phyloP scores from a whole-genome alignment of 2,113 vertebrate species.

The Suricata suricatta region DNA sequence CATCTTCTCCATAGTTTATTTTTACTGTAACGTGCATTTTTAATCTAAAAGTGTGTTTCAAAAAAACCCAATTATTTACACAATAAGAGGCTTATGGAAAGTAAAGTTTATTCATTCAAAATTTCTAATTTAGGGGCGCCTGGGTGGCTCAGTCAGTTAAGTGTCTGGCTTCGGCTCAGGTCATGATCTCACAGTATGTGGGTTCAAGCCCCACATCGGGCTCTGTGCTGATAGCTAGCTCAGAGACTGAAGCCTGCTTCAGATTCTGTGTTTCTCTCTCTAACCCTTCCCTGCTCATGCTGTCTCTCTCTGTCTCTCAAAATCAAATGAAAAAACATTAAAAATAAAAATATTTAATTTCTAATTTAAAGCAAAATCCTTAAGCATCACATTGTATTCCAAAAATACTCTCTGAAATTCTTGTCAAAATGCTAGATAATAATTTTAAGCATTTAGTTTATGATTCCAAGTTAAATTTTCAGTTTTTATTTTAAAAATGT shows the following conservation, averaged over 20 bases:
- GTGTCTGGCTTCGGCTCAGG: too few species aligned
- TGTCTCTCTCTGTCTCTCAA: too few species aligned
- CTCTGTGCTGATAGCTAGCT: too few species aligned
- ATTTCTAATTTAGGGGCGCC: too few species aligned
- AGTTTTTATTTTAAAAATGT: neutral
- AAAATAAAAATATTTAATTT: neutral
- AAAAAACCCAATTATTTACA: neutral
- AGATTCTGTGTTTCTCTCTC: too few species aligned
- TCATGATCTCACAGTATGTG: too few species aligned
- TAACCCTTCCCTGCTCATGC: too few species aligned
- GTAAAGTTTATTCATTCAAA: neutral
- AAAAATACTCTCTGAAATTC: conserved; percentile 8
- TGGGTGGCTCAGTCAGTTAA: too few species aligned
- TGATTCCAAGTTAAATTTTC: conserved; percentile 42
- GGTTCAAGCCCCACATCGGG: too few species aligned
- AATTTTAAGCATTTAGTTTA: conserved; percentile 27
- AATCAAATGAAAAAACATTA: too few species aligned
- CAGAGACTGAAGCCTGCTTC: too few species aligned
- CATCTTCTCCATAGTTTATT: neutral
- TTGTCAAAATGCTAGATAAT: neutral
- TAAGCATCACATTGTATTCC: neutral
- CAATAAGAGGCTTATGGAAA: neutral
- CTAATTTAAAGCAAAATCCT: conserved; percentile 42
- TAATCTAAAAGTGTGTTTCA: neutral
- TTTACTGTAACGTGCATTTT: neutral